Base-by-base conservation (phyloP, 2,888 invertebrate species). In the Cylloceria caligata region DNA sequence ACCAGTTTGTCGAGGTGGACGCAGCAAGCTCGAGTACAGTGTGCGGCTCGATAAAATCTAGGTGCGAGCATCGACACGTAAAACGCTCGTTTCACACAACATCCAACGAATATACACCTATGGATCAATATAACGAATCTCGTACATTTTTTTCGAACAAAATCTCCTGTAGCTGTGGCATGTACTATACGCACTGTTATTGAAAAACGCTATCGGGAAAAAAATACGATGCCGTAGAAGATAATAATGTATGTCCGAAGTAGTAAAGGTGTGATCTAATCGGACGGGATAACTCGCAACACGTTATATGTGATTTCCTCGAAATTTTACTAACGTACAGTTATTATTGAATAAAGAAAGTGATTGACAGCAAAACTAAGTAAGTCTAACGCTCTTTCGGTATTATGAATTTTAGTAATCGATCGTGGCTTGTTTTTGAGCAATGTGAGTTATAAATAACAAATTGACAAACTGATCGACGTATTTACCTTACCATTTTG, bases 31-130 rank as follows among this genome's bases (percentile, higher is more conserved):
- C 52, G 72, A 27, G 52, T 39, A 60, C 60, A 19, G 60, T 13
- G 30, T 42, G 24, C 42, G 52, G 80, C 65, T 34, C 65, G 75
- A 83, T 83, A 76, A 76, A 72, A 83, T 76, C 67, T 76, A 57
- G 60, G 72, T 67, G 60, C 67, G 76, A 21, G 65, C 57, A 80
- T 74, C 60, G 76, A 76, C 39, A 39, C 74, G 64, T 52, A 42
- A 76, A 76, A 67, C 19, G 55, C 45, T 34, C 67, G 80, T 16
- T 74, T 65, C 34, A 16, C 42, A 7, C 36, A 21, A 16, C 13
- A 71, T 64, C 49, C 57, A 34, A 81, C 21, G 67, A 67, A 62
- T 74, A 77, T 67, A 55, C 55, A 77, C 67, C 52, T 52, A 16
- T 34, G 34, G 30, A 52, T 47, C 5, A 49, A 49, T 34, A 47